Evolutionary conservation across 2,113 vertebrate species (phyloP).

Genomic region (Plestiodon gilberti): DNA sequence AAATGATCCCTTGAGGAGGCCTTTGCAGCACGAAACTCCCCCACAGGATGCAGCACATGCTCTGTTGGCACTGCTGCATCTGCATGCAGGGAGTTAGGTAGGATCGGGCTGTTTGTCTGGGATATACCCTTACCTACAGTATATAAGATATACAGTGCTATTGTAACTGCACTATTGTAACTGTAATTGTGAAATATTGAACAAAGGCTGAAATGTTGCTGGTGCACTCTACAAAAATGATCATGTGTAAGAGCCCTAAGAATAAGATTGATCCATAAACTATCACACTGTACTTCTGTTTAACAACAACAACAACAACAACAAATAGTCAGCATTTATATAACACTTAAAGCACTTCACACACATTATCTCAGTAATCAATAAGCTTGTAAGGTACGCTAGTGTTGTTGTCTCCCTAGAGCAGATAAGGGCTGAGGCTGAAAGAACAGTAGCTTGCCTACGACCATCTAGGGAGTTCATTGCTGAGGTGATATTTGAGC

Average conservation of each 20-base stretch:
- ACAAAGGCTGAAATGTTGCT: not conserved
- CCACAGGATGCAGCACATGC: too few relatives aligned
- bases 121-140: too few relatives aligned
- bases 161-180: too few relatives aligned
- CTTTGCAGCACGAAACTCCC: too few relatives aligned
- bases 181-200: not conserved
- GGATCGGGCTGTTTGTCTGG: too few relatives aligned
- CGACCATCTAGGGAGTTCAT: not conserved
- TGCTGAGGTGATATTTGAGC: not conserved
- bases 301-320: not conserved
- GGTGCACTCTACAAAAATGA: not conserved
- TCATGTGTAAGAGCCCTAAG: not conserved
- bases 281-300: not conserved
- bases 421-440: not conserved
- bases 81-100: too few relatives aligned
- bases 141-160: too few relatives aligned
- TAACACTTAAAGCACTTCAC: not conserved
- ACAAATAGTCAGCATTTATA: not conserved
- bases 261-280: too few relatives aligned
- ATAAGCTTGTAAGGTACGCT: not conserved
- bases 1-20: too few relatives aligned
- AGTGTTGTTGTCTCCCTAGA: not conserved
- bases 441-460: not conserved
- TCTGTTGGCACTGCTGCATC: too few relatives aligned
- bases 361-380: not conserved